Conservation (phyloP, 2,113 vertebrate species). For the Balaenoptera acutorostrata region DNA sequence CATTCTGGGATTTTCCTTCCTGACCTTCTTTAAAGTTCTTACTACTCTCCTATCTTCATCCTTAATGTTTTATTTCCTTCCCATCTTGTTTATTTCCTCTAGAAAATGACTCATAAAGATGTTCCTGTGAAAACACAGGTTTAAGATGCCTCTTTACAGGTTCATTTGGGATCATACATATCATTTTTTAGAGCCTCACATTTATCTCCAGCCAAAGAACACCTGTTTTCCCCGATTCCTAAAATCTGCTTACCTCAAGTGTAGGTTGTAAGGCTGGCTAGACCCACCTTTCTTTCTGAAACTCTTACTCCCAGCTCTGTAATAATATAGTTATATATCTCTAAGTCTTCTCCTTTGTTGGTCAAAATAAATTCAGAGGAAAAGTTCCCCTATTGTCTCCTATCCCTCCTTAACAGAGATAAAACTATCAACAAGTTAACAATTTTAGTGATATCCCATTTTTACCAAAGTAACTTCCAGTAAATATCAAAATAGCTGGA, state of each 20-base stretch:
- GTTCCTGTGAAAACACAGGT: neutral
- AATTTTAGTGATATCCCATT: neutral
- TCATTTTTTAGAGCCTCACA: neutral
- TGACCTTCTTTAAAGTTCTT: neutral
- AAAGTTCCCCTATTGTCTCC: neutral
- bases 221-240: neutral
- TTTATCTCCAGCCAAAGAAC: neutral
- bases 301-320: neutral
- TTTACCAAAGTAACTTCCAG: slow-evolving; percentile 14
- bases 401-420: neutral
- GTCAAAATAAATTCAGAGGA: slow-evolving; percentile 29
- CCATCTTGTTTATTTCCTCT: neutral
- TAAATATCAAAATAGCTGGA: neutral
- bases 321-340: neutral
- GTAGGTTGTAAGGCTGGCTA: neutral
- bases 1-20: neutral
- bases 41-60: neutral
- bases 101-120: neutral
- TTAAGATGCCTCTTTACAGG: neutral
- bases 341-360: neutral
- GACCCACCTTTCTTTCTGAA: neutral
- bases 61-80: neutral
- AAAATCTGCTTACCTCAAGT: neutral
- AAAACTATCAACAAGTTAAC: neutral
- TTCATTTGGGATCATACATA: neutral